Evolutionary conservation across 2,888 invertebrate species (phyloP).

Genomic region (Augiades crinisus): DNA sequence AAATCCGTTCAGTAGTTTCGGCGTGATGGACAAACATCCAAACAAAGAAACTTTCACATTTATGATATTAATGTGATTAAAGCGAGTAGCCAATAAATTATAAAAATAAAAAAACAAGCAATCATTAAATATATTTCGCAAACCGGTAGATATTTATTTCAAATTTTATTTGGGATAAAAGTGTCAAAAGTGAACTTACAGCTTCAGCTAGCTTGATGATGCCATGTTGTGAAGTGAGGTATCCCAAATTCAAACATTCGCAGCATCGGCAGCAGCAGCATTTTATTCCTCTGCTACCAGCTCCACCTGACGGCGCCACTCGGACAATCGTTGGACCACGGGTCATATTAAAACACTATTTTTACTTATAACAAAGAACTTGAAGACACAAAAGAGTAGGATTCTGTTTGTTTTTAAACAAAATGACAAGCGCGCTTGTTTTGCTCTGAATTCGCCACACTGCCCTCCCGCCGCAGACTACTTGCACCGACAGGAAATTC

Average conservation of each 20-base stretch:
- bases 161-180: not conserved
- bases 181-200: conserved; percentile 72
- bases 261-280: conserved; percentile 90
- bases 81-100: too few species aligned
- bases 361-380: not conserved
- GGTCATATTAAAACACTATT: conserved; percentile 58
- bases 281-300: conserved; percentile 79
- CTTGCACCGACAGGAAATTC: conserved; percentile 56
- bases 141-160: too few species aligned
- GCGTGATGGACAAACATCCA: too few species aligned
- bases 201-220: conserved; percentile 88
- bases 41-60: too few species aligned
- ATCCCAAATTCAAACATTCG: conserved; percentile 89
- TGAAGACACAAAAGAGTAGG: too few species aligned
- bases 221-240: conserved; percentile 87
- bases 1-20: too few species aligned
- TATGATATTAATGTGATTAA: too few species aligned
- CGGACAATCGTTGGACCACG: conserved; percentile 76
- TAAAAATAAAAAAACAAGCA: not conserved
- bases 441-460: too few species aligned
- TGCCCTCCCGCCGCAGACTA: too few species aligned
- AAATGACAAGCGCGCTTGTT: too few species aligned
- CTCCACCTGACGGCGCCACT: conserved; percentile 55
- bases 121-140: too few species aligned
- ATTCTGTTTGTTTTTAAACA: too few species aligned